A percentile compares a stretch with the other conserved stretches of the same genome.
phyloP scores from a whole-genome alignment of 2,797 vertebrate genomes.

The Nyctibius grandis region DNA sequence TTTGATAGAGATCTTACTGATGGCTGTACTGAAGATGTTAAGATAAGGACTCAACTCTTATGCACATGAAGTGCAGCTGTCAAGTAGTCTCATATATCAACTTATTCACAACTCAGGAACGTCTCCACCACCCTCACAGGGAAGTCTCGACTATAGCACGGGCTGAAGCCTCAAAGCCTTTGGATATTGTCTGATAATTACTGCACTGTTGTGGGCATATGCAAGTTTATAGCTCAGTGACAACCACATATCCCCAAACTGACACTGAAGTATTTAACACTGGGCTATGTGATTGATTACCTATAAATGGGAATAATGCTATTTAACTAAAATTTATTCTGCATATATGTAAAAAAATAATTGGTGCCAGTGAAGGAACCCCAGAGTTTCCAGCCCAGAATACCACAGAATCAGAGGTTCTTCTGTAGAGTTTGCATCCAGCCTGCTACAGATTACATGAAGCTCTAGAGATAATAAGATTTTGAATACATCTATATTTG shows the following conservation, averaged over 20 bases:
- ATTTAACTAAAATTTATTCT: neutral
- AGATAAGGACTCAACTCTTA: neutral
- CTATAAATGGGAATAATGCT: neutral
- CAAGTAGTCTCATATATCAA: neutral
- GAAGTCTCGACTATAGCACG: neutral
- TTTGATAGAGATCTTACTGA: neutral
- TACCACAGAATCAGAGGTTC: neutral
- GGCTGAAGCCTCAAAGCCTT: neutral
- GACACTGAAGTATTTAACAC: neutral
- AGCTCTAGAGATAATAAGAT: neutral
- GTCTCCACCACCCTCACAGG: neutral
- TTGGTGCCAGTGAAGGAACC: neutral
- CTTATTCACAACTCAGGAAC: neutral
- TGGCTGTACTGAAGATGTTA: neutral
- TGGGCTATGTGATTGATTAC: neutral
- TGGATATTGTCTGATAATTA: neutral
- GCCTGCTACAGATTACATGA: neutral
- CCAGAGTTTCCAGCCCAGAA: neutral
- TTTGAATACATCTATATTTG: neutral
- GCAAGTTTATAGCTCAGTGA: neutral
- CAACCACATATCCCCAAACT: neutral
- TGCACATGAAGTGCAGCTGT: neutral
- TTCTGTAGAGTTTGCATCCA: neutral
- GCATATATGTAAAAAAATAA: neutral
- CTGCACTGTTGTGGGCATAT: neutral